These are phyloP conservation scores for Alloscopus bannaensis DNA, from an alignment of 2,888 invertebrate genomes.

Conservation along the genomic window DNA sequence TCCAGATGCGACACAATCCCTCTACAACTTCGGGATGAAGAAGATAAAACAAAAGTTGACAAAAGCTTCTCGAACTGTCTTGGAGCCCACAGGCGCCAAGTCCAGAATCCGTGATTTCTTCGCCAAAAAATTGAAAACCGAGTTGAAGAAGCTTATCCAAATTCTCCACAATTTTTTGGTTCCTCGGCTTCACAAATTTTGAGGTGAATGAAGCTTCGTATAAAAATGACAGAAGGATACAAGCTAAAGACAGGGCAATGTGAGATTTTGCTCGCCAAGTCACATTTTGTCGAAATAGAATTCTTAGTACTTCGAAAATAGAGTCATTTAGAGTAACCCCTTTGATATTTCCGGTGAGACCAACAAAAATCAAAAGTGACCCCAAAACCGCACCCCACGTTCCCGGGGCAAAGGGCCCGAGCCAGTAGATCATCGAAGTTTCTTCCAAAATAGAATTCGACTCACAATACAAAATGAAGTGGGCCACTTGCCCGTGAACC, in stretches of 20 bases:
- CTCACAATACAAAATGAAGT: no score
- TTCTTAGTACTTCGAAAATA: slow-evolving; percentile 12
- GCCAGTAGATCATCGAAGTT: slow-evolving; percentile 12
- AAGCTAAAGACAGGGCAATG: neutral
- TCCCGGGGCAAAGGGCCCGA: neutral
- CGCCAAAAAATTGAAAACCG: neutral
- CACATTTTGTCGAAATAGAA: slow-evolving; percentile 10
- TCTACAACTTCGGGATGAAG: neutral
- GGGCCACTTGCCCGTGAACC: no score
- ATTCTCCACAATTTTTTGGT: neutral
- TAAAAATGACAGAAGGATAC: slow-evolving; percentile 12
- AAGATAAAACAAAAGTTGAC: neutral
- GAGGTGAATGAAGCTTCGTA: slow-evolving; percentile 15
- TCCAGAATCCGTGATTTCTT: neutral
- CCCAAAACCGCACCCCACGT: neutral
- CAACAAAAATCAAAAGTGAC: neutral
- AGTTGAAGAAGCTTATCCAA: neutral
- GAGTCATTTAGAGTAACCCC: neutral
- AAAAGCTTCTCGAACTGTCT: neutral
- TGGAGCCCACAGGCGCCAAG: neutral
- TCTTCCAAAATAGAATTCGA: neutral
- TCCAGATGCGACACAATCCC: neutral
- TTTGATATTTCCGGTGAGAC: neutral
- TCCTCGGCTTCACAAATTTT: neutral
- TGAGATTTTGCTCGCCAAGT: neutral